Evolutionary conservation across 2,113 vertebrate species (phyloP).

Genomic region (Marmota monax): DNA sequence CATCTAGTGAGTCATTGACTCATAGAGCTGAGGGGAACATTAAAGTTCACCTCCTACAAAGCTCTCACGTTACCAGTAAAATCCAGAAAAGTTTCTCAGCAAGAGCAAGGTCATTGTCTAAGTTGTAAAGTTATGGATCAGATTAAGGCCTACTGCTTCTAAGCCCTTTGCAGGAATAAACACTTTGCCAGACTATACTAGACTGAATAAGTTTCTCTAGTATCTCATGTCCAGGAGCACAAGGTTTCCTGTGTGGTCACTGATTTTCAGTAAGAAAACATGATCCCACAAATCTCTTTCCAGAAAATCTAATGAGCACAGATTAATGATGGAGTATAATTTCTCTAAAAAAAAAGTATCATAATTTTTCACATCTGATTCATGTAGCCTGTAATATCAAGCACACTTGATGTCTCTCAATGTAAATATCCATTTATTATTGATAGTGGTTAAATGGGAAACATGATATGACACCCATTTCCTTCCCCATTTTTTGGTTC

Average conservation of each 20-base stretch:
- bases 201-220: neutral
- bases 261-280: neutral
- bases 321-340: neutral
- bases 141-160: neutral
- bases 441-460: neutral
- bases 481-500: neutral
- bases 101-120: conserved; percentile 54
- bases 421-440: neutral
- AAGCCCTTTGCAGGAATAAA: neutral
- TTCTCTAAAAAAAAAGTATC: neutral
- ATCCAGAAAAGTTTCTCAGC: neutral
- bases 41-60: conserved; percentile 52
- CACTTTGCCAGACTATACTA: neutral
- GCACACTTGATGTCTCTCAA: neutral
- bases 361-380: neutral
- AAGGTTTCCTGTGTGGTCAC: neutral
- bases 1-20: conserved; percentile 54
- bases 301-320: neutral
- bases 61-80: neutral
- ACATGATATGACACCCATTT: neutral
- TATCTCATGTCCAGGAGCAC: neutral
- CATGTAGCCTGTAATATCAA: neutral
- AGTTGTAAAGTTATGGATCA: neutral
- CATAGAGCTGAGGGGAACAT: conserved; percentile 29
- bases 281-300: neutral